Evolutionary conservation across 2,888 invertebrate genomes (phyloP), one percentile per base, ranked within the genome.

Genomic region (Rhamnusium bicolor): DNA sequence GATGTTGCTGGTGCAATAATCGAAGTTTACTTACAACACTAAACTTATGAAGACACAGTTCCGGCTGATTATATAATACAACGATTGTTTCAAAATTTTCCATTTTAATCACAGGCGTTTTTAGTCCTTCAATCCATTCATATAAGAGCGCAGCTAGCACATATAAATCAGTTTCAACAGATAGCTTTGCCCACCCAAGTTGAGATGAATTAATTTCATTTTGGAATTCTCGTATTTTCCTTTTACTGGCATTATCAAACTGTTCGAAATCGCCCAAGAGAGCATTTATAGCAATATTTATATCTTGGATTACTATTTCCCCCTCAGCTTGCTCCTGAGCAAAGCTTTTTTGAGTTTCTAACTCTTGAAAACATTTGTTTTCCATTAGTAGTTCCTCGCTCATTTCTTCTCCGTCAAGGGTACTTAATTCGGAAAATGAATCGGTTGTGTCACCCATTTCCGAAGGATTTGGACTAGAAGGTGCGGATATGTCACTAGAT

Each of bases 121-220:
- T 93, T 56, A 96, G 87, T 18, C 92, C 92, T 84, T 95, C 95
- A 66, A 96, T 85, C 95, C 95, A 96, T 79, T 94, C 92, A 86
- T 92, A 93, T 46, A 95, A 87, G 3, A 96, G 86, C 0, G 91
- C 91, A 0, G 92, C 89, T 47, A 95, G 85, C 16, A 95, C 89
- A 8, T 89, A 87, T 1, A 94, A 83, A 83, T 91, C 89, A 68
- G 91, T 92, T 89, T 95, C 95, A 58, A 91, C 88, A 67, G 91
- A 90, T 27, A 95, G 89, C 77, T 90, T 90, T 49, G 89, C 87
- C 90, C 94, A 93, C 0, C 93, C 93, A 1, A 92, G 90, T 77
- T 90, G 90, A 56, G 91, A 91, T 79, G 91, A 91, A 85, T 95
- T 95, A 62, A 95, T 89, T 62, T 93, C 92, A 62, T 89, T 87